Percentiles rank a stretch among this genome's conserved stretches.
phyloP scores from a whole-genome alignment of 1,140 invertebrate genomes.

The Euura saliciscinereae region DNA sequence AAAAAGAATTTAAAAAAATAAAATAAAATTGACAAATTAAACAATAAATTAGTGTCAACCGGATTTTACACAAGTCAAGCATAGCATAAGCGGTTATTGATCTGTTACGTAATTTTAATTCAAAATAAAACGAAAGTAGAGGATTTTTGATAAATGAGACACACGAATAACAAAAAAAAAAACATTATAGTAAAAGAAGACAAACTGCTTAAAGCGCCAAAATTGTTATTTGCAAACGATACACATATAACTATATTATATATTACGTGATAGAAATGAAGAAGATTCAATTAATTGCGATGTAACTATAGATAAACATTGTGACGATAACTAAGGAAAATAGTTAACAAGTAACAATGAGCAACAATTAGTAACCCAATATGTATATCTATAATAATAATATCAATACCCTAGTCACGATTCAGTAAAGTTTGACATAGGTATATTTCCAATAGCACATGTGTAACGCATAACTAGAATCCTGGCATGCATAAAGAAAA shows the following conservation, averaged over 20 bases:
- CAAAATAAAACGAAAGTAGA: background rate
- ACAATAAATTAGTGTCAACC: no score
- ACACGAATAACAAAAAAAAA: background rate
- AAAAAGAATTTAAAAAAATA: no score
- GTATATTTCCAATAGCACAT: background rate
- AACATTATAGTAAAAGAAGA: background rate
- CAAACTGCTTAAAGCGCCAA: background rate
- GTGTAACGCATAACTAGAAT: background rate
- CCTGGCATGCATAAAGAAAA: background rate
- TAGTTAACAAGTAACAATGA: background rate
- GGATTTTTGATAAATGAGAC: background rate
- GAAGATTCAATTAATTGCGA: no score
- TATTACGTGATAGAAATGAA: no score
- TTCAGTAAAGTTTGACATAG: background rate
- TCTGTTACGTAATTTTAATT: background rate
- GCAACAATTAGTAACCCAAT: background rate
- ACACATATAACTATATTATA: no score
- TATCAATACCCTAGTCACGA: background rate
- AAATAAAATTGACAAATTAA: no score
- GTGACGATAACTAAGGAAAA: no score
- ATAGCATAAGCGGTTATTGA: background rate
- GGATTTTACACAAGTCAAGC: no score
- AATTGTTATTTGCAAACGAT: no score
- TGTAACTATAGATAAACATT: no score
- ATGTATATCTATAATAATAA: conserved; percentile 2